Evolutionary conservation across 1,140 invertebrate species (phyloP), one percentile per base, ranked within the genome.

Genomic region (Ceratosolen solmsi): DNA sequence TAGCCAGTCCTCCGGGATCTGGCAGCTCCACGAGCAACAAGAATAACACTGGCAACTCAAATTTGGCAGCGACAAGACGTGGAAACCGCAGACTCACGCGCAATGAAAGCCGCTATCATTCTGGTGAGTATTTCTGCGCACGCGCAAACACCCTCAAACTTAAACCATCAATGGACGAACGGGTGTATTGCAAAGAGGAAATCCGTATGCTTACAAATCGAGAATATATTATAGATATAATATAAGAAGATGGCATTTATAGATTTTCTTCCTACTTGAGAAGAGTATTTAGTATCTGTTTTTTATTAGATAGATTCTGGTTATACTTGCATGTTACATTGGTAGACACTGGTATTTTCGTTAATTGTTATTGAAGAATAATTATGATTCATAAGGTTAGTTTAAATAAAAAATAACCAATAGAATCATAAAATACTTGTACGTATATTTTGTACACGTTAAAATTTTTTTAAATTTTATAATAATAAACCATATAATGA

Each of bases 101-200:
- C 88, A 97, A 98, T 93, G 98, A 99, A 92, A 98, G 96, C 92
- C 94, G 98, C 86, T 99, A 98, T 92, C 98, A 99, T 92, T 98
- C 97, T 91, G 97, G 97, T 98, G 94, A 95, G 93, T 92, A 90
- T 71, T 41, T 1, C n/a, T 70, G 27, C 33, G 0, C 51, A 60
- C 22, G 25, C 38, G 22, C 27, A 74, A 7, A 54, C 1, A 54
- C 22, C 38, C 30, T 20, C 9, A 73, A 0, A 74, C 56, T 51
- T 30, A 65, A 72, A n/a, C 41, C n/a, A 68, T 33, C 63, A 68
- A 68, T 38, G 63, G 33, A 68, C 33, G 33, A 38, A 36, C 20
- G 22, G 38, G 20, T 33, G 2, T 20, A 22, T 22, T 68, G 33
- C n/a, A 22, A 68, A n/a, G 63, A 68, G 22, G 1, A 68, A 68